Conservation (phyloP, 2,888 invertebrate species). For the Polydrusus pterygomalis region DNA sequence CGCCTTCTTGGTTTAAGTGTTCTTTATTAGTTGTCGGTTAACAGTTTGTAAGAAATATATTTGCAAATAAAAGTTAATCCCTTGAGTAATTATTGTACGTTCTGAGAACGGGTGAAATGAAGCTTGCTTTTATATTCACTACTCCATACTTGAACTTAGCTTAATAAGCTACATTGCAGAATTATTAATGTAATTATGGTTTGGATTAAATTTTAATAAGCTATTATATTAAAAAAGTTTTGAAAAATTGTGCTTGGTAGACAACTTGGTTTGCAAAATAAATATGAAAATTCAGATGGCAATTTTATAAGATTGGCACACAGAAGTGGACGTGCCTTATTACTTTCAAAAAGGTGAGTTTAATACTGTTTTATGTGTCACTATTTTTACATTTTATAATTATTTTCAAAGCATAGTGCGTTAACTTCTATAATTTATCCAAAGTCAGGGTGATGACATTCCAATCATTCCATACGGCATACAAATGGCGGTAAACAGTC, state of each 20-base stretch:
- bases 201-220: constrained; percentile 9
- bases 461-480: no score
- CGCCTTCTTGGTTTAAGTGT: constrained; percentile 21
- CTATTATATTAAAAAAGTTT: background rate
- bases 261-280: background rate
- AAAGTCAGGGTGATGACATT: no score
- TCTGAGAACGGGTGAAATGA: constrained; percentile 18
- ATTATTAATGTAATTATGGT: constrained; percentile 22
- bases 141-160: constrained; percentile 16
- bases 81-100: constrained; percentile 15
- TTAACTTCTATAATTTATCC: no score
- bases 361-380: no score
- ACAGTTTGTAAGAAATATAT: constrained; percentile 51
- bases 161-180: constrained; percentile 3
- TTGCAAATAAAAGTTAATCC: constrained; percentile 56
- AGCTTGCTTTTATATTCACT: constrained; percentile 27
- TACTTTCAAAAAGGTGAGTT: no score
- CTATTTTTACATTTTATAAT: no score
- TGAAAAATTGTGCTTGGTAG: background rate
- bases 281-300: no score
- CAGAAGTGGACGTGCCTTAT: no score
- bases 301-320: no score
- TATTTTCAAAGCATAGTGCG: no score
- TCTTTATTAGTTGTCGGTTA: constrained; percentile 32
- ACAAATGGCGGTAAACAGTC: no score